Base-by-base conservation (phyloP, 30 jellyfish, hydroid and myxozoan species). In the Pseudorhiza aurosa region DNA sequence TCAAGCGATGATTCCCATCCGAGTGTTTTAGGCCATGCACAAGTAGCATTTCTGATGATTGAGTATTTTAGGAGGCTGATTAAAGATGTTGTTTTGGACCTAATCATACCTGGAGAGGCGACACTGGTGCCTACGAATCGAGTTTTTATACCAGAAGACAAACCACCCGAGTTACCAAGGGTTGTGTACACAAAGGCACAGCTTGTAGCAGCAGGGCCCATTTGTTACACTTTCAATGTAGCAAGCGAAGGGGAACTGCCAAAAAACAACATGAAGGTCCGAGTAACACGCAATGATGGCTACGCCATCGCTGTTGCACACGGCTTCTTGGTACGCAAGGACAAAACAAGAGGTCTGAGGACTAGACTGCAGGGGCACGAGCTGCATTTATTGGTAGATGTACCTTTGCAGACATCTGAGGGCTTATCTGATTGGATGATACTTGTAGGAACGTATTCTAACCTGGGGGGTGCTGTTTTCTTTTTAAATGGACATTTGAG, bases 21-120 rank as follows among this genome's bases (percentile, higher is more conserved):
- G 36, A 92, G 91, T 73, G 91, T 92, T 21, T 85, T 92, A 1
- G 98, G 98, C 55, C 98, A 92, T 65, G 98, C 98, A 35, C 98
- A 92, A 65, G 68, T 85, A 24, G 98, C 97, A 18, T 92, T 70
- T 49, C 63, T 92, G 30, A 50, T 92, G 89, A 85, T 92, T 11
- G 96, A 92, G 49, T 81, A 84, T 36, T 62, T 92, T 71, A 85
- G 98, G 31, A 70, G 86, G 27, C 39, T 84, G 64, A 68, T 92
- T 40, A 75, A 85, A 55, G 89, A 85, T 57, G 93, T 92, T 25
- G 85, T 92, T 40, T 62, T 85, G 22, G 95, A 78, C 8, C 28
- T 92, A 75, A 57, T 88, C 19, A 59, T 77, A 2, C 88, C 86
- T 0, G 87, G 87, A 0, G 95, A 88, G 31, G 89, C 89, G 0